Percentiles rank a stretch among this genome's conserved stretches.
Evolutionary conservation across 2,797 vertebrate genomes (phyloP).

Genomic region (Enteromius thamalakanensis): DNA sequence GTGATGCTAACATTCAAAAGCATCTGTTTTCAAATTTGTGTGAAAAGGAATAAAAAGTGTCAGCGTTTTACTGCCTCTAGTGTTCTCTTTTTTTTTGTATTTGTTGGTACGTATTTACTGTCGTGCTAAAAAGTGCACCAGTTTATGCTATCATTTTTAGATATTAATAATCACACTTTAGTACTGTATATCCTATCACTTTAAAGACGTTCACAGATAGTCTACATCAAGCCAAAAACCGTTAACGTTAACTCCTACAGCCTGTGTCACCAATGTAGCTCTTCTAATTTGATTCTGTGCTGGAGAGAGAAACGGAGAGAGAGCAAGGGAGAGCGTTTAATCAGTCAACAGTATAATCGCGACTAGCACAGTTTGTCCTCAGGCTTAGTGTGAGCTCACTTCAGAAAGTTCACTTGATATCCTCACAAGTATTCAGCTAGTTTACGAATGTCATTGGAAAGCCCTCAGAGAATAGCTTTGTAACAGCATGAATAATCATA

Average conservation of each 20-base stretch:
- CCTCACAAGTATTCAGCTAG: slow-evolving; percentile 14
- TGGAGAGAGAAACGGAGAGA: slow-evolving; percentile 43
- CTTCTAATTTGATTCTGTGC: slow-evolving; percentile 62
- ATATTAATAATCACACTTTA: slow-evolving; percentile 20
- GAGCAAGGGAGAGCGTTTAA: slow-evolving; percentile 24
- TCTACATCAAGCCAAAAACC: slow-evolving; percentile 76
- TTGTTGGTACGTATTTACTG: no score
- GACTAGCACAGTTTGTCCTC: slow-evolving; percentile 46
- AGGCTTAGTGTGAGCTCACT: slow-evolving; percentile 38
- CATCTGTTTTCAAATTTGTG: no score
- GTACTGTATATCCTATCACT: slow-evolving; percentile 67
- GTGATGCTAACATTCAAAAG: no score
- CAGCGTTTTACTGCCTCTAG: no score
- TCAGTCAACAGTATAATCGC: slow-evolving; percentile 37
- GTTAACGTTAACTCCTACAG: slow-evolving; percentile 56
- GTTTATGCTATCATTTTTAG: not conserved
- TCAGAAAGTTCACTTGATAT: slow-evolving; percentile 42
- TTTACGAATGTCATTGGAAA: slow-evolving; percentile 19
- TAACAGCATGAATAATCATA: slow-evolving; percentile 5
- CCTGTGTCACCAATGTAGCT: slow-evolving; percentile 40
- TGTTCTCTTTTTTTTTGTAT: no score
- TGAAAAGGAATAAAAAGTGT: no score
- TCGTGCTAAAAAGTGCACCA: no score
- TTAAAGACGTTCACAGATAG: slow-evolving; percentile 62
- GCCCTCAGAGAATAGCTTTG: not conserved